Conservation (phyloP, 2,113 vertebrate species). For the Gambusia holbrooki region DNA sequence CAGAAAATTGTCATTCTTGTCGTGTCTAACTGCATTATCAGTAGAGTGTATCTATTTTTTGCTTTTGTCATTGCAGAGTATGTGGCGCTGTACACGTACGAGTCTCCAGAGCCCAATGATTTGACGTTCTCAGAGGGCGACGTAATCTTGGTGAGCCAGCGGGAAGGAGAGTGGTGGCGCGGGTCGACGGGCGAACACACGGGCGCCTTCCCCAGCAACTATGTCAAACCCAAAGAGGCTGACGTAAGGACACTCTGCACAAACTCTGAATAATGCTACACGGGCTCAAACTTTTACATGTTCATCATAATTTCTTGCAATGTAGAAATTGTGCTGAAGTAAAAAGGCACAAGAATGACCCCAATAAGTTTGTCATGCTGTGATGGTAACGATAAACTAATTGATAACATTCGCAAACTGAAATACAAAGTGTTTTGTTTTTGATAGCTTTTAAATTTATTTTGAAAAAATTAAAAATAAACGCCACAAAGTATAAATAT, state of each 20-base stretch:
- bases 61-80: slow-evolving; percentile 81
- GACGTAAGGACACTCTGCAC: slow-evolving; percentile 80
- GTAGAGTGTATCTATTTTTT: neutral
- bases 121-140: slow-evolving; percentile 91
- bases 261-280: neutral
- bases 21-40: neutral
- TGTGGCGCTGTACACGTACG: slow-evolving; percentile 89
- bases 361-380: neutral
- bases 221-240: slow-evolving; percentile 91
- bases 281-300: neutral
- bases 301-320: neutral
- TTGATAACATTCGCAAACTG: neutral
- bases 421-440: neutral
- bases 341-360: neutral
- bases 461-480: neutral
- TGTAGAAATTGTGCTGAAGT: neutral
- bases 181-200: slow-evolving; percentile 86
- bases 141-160: slow-evolving; percentile 89
- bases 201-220: slow-evolving; percentile 94
- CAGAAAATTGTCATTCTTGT: too few relatives aligned
- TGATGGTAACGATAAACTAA: neutral
- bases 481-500: neutral
- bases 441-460: neutral
- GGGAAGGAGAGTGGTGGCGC: slow-evolving; percentile 95
- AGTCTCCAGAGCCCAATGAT: slow-evolving; percentile 90